Percentiles rank a stretch among this genome's conserved stretches.
phyloP scores from a whole-genome alignment of 2,888 invertebrate species.

The Lymantria monacha region DNA sequence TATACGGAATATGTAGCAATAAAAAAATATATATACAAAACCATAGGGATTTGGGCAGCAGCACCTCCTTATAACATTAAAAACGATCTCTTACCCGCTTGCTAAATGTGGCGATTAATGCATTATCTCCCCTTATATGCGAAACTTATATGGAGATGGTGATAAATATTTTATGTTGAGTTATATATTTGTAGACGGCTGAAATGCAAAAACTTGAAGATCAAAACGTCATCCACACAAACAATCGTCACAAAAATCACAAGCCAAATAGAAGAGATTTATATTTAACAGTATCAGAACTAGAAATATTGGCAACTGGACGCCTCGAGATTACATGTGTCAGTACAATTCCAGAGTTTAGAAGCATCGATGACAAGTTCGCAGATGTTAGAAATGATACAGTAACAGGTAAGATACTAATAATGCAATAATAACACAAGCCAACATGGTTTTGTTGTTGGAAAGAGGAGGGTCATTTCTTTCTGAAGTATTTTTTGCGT shows the following conservation, averaged over 20 bases:
- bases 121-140: no score
- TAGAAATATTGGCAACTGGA: slow-evolving; percentile 86
- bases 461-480: neutral
- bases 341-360: slow-evolving; percentile 90
- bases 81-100: no score
- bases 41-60: no score
- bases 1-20: no score
- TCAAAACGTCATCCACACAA: slow-evolving; percentile 49
- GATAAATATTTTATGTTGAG: no score
- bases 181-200: slow-evolving; percentile 37
- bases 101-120: no score
- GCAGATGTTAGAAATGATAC: slow-evolving; percentile 88
- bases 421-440: neutral
- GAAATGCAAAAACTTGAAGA: slow-evolving; percentile 52
- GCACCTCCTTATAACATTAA: no score
- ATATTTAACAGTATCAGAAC: slow-evolving; percentile 87
- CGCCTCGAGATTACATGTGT: slow-evolving; percentile 88
- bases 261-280: slow-evolving; percentile 83
- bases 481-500: no score
- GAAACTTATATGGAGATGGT: no score
- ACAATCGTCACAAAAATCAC: slow-evolving; percentile 63
- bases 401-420: slow-evolving; percentile 83
- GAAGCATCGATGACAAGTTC: slow-evolving; percentile 86
- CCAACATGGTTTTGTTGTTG: no score
- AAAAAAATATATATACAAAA: no score